phyloP scores from a whole-genome alignment of 2,797 vertebrate genomes.

The Lepus townsendii region DNA sequence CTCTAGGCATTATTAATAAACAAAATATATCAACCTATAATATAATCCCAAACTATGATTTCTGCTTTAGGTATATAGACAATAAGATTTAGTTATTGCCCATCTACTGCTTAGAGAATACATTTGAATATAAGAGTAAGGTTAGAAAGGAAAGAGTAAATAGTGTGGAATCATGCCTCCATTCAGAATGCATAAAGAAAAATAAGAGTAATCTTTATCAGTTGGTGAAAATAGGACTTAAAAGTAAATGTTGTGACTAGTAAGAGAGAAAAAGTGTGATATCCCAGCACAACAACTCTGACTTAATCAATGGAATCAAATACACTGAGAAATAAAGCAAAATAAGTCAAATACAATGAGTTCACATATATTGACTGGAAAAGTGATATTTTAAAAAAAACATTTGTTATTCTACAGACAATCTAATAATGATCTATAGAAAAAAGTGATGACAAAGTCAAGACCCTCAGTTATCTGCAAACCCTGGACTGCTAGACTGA shows the following conservation, averaged over 20 bases:
- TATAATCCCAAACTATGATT: not conserved
- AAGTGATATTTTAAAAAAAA: slow-evolving; percentile 19
- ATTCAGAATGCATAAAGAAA: not conserved
- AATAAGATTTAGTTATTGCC: not conserved
- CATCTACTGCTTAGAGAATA: not conserved
- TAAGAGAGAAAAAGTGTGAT: not conserved
- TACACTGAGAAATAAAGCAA: slow-evolving; percentile 12
- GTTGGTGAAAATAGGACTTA: not conserved
- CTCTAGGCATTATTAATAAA: not conserved
- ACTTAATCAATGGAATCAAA: not conserved
- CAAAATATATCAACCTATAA: not conserved
- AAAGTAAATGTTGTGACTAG: not conserved
- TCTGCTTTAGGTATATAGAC: not conserved
- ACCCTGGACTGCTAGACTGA: not conserved
- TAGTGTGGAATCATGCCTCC: not conserved
- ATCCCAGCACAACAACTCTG: not conserved
- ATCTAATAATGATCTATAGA: not conserved
- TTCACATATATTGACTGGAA: not conserved
- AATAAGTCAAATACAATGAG: not conserved
- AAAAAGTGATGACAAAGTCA: not conserved
- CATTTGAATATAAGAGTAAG: not conserved
- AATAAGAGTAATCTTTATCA: not conserved
- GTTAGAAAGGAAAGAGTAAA: not conserved
- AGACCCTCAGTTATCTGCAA: not conserved
- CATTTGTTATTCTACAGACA: not conserved